Percentiles rank a stretch among this genome's conserved stretches.
phyloP scores from a whole-genome alignment of 2,113 vertebrate species.

The Poecile atricapillus region DNA sequence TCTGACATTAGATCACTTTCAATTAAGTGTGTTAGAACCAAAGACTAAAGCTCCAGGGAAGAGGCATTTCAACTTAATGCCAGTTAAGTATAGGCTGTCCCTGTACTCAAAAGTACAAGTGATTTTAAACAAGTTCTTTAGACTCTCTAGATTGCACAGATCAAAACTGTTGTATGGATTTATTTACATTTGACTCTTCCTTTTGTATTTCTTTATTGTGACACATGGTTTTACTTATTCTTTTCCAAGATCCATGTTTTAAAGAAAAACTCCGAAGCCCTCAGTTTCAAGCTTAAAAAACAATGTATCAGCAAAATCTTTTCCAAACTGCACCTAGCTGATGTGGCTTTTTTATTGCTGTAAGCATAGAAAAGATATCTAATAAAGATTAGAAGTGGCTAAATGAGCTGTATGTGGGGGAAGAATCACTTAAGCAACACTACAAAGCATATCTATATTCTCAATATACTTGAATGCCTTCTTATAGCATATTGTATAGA shows the following conservation, averaged over 20 bases:
- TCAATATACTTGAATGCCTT: not conserved
- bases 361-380: not conserved
- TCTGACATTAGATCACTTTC: slow-evolving; percentile 68
- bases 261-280: not conserved
- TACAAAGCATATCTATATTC: not conserved
- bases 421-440: not conserved
- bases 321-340: not conserved
- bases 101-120: not conserved
- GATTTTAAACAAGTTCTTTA: not conserved
- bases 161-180: not conserved
- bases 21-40: slow-evolving; percentile 52
- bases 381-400: not conserved
- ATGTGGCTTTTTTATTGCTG: not conserved
- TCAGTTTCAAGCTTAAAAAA: not conserved
- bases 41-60: slow-evolving; percentile 53
- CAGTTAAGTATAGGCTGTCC: not conserved
- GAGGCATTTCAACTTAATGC: slow-evolving; percentile 27
- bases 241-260: not conserved
- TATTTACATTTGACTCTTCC: not conserved
- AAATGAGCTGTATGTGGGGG: not conserved
- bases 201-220: not conserved
- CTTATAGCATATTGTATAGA: not conserved
- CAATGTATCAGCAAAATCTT: not conserved
- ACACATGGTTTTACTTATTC: not conserved
- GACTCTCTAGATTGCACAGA: not conserved